Base-by-base conservation (phyloP, 2,888 invertebrate species). In the Agriopis marginaria region DNA sequence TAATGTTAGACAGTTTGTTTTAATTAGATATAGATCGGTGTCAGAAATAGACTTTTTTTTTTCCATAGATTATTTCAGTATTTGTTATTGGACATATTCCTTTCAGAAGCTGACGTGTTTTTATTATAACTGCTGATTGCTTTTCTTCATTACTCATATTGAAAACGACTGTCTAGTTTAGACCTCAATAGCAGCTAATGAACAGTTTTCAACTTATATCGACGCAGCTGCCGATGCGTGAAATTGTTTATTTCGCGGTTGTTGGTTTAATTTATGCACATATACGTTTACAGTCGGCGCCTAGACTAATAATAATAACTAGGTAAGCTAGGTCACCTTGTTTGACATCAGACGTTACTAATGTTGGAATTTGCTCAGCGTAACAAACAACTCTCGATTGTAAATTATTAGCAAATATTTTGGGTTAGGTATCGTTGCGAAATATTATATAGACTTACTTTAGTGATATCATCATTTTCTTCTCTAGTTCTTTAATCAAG, bases 181-280 rank as follows among this genome's bases (percentile, higher is more conserved):
- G n/a, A 6, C n/a, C n/a, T n/a, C 7, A 47, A 4, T n/a, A 10
- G 39, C 39, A 51, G 23, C 3, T 51, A 23, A 51, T 54, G n/a
- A 54, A 42, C n/a, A n/a, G 14, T 40, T 54, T 55, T 55, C 3
- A 42, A 39, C 32, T 56, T 39, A 56, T 10, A 67, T 62, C 50
- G 44, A 62, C 55, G 14, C 60, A 44, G 61, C 44, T 45, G 32
- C 4, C 12, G 42, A 50, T 42, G 61, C 55, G 61, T 66, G 55
- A 61, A 55, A 66, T 66, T 55, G 62, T 44, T 56, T 55, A 56
- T 17, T 50, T 63, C 56, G 17, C 56, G 62, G 56, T 39, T 58
- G 42, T 58, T 54, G 23, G 49, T 60, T 59, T 39, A 53, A 47
- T 53, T 60, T 42, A 47, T 40, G 60, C 60, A 17, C 40, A 50